A percentile compares a stretch with the other conserved stretches of the same genome.
These are phyloP conservation scores for Drosophila erecta DNA, from an alignment of 1,140 invertebrate species.

Conservation along the genomic window DNA sequence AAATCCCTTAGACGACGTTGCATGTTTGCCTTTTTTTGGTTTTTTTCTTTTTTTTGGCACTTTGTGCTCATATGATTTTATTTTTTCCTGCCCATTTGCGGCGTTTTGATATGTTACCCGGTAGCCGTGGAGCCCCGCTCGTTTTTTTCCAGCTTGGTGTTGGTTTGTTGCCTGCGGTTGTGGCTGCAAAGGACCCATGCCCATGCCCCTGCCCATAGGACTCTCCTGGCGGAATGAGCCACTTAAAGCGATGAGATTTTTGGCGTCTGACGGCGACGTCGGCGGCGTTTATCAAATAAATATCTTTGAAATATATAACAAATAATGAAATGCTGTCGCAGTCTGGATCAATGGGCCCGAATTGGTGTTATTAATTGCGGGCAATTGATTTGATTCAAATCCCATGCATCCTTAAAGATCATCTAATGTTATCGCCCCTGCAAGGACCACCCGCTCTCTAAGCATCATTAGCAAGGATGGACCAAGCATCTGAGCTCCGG, in stretches of 20 bases:
- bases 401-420: constrained; percentile 37
- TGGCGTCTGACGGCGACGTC: constrained; percentile 72
- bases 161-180: constrained; percentile 58
- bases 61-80: constrained; percentile 65
- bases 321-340: constrained; percentile 76
- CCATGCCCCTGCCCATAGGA: too few relatives aligned
- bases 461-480: constrained; percentile 59
- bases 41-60: constrained; percentile 74
- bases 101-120: constrained; percentile 80
- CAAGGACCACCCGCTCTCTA: constrained; percentile 32
- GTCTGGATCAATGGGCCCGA: constrained; percentile 47
- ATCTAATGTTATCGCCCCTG: constrained; percentile 7
- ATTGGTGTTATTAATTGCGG: constrained; percentile 78
- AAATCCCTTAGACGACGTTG: constrained; percentile 77
- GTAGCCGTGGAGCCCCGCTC: constrained; percentile 56
- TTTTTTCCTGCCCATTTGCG: constrained; percentile 77
- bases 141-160: constrained; percentile 48
- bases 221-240: constrained; percentile 64
- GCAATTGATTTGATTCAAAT: constrained; percentile 73
- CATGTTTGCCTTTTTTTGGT: constrained; percentile 75
- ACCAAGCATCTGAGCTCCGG: constrained; percentile 32
- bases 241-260: constrained; percentile 82
- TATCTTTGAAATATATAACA: constrained; percentile 80
- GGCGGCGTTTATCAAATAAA: constrained; percentile 81
- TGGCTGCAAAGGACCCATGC: constrained; percentile 38